Evolutionary conservation across 2,797 vertebrate species (phyloP).

Genomic region (Hippoglossus hippoglossus): DNA sequence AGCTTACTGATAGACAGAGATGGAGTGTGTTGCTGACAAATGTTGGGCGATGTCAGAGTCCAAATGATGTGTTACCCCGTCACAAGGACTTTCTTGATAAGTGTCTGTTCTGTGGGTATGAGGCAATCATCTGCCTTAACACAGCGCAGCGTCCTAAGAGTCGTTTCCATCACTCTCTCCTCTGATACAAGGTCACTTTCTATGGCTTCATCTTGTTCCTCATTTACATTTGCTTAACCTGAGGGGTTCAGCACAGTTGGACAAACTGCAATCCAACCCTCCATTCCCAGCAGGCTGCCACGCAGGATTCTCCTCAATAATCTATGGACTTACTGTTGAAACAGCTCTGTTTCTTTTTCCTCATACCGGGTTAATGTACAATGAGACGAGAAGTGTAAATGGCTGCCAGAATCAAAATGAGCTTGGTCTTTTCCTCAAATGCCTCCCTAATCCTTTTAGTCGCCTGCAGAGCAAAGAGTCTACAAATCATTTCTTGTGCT

Average conservation of each 20-base stretch:
- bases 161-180: conserved; percentile 23
- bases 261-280: conserved; percentile 47
- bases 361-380: conserved; percentile 44
- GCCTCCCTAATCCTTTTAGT: conserved; percentile 68
- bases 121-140: conserved; percentile 37
- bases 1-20: not conserved
- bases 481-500: conserved; percentile 56
- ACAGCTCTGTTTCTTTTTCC: conserved; percentile 26
- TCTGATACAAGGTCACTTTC: conserved; percentile 61
- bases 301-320: conserved; percentile 42
- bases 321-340: conserved; percentile 43
- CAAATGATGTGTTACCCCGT: conserved; percentile 34
- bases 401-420: conserved; percentile 64
- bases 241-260: conserved; percentile 55
- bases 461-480: conserved; percentile 49
- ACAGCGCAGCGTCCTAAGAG: not conserved
- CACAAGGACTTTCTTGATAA: conserved; percentile 24
- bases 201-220: conserved; percentile 44
- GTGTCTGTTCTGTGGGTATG: conserved; percentile 1
- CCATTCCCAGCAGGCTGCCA: conserved; percentile 9
- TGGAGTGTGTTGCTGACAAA: not conserved
- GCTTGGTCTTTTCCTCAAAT: conserved; percentile 67
- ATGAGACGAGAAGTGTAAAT: conserved; percentile 53
- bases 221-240: conserved; percentile 64
- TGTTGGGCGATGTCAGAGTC: conserved; percentile 20